Conservation (phyloP, 2,113 vertebrate species). For the Rhinolophus ferrumequinum region DNA sequence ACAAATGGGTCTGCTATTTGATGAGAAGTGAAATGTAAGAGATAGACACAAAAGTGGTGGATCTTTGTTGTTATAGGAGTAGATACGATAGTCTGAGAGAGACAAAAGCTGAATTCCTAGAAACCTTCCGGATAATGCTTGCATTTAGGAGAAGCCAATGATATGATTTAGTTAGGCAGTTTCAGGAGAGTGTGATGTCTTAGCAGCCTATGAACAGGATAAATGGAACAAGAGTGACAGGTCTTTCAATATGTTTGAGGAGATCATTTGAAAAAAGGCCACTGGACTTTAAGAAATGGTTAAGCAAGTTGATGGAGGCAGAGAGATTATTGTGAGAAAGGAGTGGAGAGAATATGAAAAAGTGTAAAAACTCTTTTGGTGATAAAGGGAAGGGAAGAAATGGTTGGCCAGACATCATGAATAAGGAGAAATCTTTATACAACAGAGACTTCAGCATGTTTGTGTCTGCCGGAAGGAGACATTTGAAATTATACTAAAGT, state of each 20-base stretch:
- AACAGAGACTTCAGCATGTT: neutral
- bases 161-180: neutral
- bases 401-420: neutral
- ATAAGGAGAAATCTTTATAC: neutral
- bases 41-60: neutral
- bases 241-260: neutral
- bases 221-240: neutral
- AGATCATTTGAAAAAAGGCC: neutral
- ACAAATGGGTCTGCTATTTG: neutral
- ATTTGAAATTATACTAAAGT: conserved; percentile 7
- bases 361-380: neutral
- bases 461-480: conserved; percentile 16
- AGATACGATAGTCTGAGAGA: neutral
- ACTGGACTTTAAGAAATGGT: neutral
- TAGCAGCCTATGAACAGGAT: neutral
- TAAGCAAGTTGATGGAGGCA: neutral
- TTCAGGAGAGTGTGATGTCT: neutral
- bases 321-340: neutral
- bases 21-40: neutral
- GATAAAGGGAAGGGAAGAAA: neutral
- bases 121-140: neutral
- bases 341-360: neutral
- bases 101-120: neutral
- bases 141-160: neutral
- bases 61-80: neutral